phyloP scores from a whole-genome alignment of 1,140 invertebrate genomes.

The Dendrolimus punctatus region DNA sequence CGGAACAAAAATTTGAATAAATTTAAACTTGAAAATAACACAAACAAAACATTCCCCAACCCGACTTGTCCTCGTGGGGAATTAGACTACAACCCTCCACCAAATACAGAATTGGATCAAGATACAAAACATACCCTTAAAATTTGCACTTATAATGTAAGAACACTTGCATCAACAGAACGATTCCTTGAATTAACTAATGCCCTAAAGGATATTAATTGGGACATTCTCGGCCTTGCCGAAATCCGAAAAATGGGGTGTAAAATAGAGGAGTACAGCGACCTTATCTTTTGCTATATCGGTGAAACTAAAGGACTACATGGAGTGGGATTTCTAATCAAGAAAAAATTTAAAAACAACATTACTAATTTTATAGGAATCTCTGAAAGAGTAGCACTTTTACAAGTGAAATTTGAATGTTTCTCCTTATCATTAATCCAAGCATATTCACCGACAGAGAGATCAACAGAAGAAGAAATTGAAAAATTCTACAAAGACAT shows the following conservation, averaged over 20 bases:
- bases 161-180: constrained; percentile 18
- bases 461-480: constrained; percentile 22
- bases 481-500: constrained; percentile 18
- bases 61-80: constrained; percentile 23
- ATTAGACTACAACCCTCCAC: constrained; percentile 27
- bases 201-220: constrained; percentile 18
- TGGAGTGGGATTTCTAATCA: constrained; percentile 25
- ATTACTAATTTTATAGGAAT: constrained; percentile 24
- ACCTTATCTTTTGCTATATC: constrained; percentile 18
- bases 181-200: constrained; percentile 15
- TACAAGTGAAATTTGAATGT: constrained; percentile 21
- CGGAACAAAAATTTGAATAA: constrained; percentile 15
- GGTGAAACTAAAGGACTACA: constrained; percentile 19
- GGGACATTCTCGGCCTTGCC: constrained; percentile 18
- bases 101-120: constrained; percentile 9
- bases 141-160: constrained; percentile 25
- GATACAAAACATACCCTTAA: constrained; percentile 11
- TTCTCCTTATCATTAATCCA: constrained; percentile 24
- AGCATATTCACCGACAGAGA: constrained; percentile 22
- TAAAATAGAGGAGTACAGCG: constrained; percentile 18
- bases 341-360: constrained; percentile 22
- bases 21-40: constrained; percentile 11
- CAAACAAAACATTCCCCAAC: constrained; percentile 17
- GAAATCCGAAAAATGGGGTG: constrained; percentile 20
- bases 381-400: constrained; percentile 22